A percentile compares a stretch with the other conserved stretches of the same genome.
Evolutionary conservation across 37 sponge, comb jelly and placozoan species (phyloP).

Genomic region (Dysidea cf. avara): DNA sequence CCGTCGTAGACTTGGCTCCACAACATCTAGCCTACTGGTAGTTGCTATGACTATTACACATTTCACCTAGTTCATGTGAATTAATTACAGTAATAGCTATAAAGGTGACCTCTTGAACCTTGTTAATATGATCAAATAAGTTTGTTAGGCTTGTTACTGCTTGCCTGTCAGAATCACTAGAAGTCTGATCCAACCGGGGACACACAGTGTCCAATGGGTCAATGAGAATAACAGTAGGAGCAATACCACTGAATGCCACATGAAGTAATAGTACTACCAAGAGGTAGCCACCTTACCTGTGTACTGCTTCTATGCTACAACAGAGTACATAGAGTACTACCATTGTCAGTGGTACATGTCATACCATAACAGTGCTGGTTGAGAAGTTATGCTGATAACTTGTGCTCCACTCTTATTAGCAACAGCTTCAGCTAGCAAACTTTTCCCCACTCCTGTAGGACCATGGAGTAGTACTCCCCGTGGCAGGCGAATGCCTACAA

Average conservation of each 20-base stretch:
- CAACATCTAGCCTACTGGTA: slow-evolving; percentile 63
- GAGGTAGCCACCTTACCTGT: too few relatives aligned
- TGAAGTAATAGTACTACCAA: slow-evolving; percentile 44
- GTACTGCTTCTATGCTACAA: background rate
- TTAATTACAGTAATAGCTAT: too few relatives aligned
- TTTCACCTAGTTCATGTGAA: background rate
- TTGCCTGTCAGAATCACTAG: slow-evolving; percentile 49
- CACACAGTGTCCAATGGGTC: slow-evolving; percentile 49
- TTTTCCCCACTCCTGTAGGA: slow-evolving; percentile 66
- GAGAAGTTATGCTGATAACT: background rate
- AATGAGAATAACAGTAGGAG: slow-evolving; percentile 35
- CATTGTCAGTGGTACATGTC: slow-evolving; percentile 18
- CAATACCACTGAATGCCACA: background rate
- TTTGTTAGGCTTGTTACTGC: slow-evolving; percentile 30
- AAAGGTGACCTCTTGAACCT: too few relatives aligned
- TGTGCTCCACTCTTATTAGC: slow-evolving; percentile 2
- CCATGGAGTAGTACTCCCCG: slow-evolving; percentile 66
- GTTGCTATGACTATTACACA: slow-evolving; percentile 79
- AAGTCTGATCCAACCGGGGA: slow-evolving; percentile 15
- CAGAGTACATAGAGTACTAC: background rate
- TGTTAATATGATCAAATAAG: slow-evolving; percentile 38
- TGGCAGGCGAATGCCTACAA: slow-evolving; percentile 43
- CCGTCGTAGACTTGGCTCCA: slow-evolving; percentile 59
- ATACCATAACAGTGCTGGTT: slow-evolving; percentile 34
- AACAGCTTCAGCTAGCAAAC: slow-evolving; percentile 52